Conservation (phyloP, 2,113 vertebrate species). For the Dasyornis broadbenti region DNA sequence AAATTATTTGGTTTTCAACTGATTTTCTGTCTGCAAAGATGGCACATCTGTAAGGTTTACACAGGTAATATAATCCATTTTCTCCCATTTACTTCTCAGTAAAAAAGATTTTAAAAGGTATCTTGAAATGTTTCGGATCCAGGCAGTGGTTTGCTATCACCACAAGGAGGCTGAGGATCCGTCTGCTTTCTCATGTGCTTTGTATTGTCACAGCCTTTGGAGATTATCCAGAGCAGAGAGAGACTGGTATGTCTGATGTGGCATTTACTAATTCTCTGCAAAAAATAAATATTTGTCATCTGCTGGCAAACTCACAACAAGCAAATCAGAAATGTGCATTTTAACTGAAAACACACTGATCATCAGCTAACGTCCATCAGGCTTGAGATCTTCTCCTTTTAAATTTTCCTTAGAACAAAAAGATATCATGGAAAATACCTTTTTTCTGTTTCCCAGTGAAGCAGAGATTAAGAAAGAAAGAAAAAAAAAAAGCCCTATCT, state of each 20-base stretch:
- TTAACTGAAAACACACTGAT: not conserved
- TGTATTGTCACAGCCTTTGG: not conserved
- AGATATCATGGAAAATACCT: not conserved
- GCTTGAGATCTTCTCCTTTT: not conserved
- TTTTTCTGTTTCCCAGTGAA: not conserved
- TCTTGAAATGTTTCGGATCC: not conserved
- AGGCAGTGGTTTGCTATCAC: not conserved
- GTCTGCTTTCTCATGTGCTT: not conserved
- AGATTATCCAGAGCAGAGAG: not conserved
- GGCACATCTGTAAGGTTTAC: not conserved
- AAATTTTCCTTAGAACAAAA: not conserved
- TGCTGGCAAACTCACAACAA: not conserved
- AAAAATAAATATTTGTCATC: not conserved
- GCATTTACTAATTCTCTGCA: not conserved
- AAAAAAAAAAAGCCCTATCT: not conserved
- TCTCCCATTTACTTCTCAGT: not conserved
- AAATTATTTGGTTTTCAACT: not conserved
- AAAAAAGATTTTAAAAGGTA: not conserved
- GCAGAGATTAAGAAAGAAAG: not conserved
- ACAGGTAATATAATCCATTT: not conserved
- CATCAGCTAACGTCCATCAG: not conserved
- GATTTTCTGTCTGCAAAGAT: not conserved
- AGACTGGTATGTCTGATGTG: not conserved
- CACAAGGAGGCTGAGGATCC: not conserved
- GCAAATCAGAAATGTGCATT: not conserved